Base-by-base conservation (phyloP, 1,140 invertebrate genomes). In the Drosophila burlai region DNA sequence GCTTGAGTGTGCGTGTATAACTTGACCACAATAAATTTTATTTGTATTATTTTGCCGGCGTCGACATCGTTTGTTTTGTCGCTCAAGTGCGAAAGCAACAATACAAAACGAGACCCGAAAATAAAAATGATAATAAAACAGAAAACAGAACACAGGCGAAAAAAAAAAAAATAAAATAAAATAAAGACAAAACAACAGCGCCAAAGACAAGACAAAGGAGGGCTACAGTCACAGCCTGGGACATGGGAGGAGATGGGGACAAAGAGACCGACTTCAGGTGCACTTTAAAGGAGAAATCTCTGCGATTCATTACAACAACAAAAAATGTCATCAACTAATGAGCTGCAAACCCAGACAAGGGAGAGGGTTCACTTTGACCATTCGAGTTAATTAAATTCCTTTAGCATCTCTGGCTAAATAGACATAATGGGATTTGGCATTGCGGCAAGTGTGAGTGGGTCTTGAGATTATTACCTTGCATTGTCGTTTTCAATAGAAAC, bases 11-110 rank as follows among this genome's bases (percentile, higher is more conserved):
- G 66, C 64, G 79, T 81, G 66, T 63, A 45, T 67, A 64, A 78
- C 80, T 74, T 79, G 80, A 75, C 80, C 80, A 83, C 80, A 83
- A 83, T 79, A 83, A 83, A 83, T 83, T 83, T 75, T 83, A 83
- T 83, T 78, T 83, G 69, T 83, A 83, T 83, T 82, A 52, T 82
- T 82, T 66, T 47, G 65, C 61, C 68, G 26, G 49, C 69, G 45
- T 52, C 66, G 67, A 62, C 76, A 63, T 78, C 76, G 75, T 78
- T 78, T 78, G 59, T 78, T 63, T 77, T 81, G 80, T 63, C 52
- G 73, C 61, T 80, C 63, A 79, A 79, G 76, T 71, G 76, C 74
- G 50, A 72, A 69, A 34, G 62, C 55, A 77, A 76, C 74, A 77
- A 65, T 55, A 34, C 47, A 11, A 18, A 54, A n/a, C 49, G 57